Conservation (phyloP, 2,113 vertebrate species). For the Malurus elegans region DNA sequence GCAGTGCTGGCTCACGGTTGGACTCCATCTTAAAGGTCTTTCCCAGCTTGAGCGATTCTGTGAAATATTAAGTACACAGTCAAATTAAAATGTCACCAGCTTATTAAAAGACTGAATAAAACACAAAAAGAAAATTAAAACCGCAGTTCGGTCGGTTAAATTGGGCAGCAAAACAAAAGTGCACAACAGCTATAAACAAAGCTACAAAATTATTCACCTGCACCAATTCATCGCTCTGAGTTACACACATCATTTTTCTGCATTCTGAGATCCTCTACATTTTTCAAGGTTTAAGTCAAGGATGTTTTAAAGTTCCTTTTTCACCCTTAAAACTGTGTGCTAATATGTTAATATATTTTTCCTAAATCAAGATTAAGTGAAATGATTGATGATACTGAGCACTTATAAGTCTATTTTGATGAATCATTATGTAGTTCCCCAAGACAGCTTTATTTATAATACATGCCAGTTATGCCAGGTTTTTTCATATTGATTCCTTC, state of each 20-base stretch:
- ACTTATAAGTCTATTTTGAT: background rate
- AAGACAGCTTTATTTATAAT: slow-evolving; percentile 33
- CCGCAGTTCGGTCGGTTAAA: background rate
- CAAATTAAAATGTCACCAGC: background rate
- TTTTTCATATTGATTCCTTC: background rate
- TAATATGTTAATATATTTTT: background rate
- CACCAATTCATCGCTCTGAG: background rate
- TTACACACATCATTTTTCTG: background rate
- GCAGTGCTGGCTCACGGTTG: background rate
- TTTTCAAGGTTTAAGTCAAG: background rate
- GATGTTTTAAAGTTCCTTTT: background rate
- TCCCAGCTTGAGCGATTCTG: background rate
- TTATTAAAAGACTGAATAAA: background rate
- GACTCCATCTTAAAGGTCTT: background rate
- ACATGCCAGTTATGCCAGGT: background rate
- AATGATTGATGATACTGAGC: background rate
- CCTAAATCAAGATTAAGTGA: background rate
- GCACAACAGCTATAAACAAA: background rate
- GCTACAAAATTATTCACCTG: background rate
- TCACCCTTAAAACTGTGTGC: background rate
- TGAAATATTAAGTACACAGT: background rate
- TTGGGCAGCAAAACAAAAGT: background rate
- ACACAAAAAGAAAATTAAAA: background rate
- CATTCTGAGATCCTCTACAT: background rate
- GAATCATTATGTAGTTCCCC: background rate